Percentiles rank a stretch among this genome's conserved stretches.
phyloP scores from a whole-genome alignment of 2,113 vertebrate species.

The Equus quagga region DNA sequence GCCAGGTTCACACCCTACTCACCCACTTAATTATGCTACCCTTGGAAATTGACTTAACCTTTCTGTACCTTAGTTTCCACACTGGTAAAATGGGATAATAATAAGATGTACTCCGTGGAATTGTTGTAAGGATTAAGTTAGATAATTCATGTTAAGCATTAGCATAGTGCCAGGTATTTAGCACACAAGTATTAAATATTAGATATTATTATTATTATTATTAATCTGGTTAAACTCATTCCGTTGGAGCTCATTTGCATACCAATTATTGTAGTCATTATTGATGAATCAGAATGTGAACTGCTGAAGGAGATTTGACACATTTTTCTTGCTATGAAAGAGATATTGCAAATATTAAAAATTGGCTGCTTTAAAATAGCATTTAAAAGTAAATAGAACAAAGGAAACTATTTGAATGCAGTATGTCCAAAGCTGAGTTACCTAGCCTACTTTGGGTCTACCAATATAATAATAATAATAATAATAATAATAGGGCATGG shows the following conservation, averaged over 20 bases:
- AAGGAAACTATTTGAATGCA: background rate
- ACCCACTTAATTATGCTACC: background rate
- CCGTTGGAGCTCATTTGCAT: background rate
- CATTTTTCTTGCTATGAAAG: background rate
- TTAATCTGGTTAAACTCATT: background rate
- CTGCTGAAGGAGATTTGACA: background rate
- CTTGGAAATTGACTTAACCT: background rate
- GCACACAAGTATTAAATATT: background rate
- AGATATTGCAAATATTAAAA: background rate
- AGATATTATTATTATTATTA: background rate
- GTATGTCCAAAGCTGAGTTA: background rate
- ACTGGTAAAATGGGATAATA: background rate
- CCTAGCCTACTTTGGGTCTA: background rate
- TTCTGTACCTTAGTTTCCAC: background rate
- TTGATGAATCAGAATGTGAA: background rate
- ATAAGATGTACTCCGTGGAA: background rate
- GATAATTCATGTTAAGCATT: background rate
- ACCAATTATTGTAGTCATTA: background rate
- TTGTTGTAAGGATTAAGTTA: background rate
- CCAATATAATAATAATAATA: background rate
- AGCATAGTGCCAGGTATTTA: background rate
- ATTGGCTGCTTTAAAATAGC: background rate
- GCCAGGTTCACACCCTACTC: background rate
- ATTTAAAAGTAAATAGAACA: background rate
- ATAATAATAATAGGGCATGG: background rate